Percentiles rank a stretch among this genome's conserved stretches.
Evolutionary conservation across 2,797 vertebrate species (phyloP).

Genomic region (Poeciliopsis gracilis): DNA sequence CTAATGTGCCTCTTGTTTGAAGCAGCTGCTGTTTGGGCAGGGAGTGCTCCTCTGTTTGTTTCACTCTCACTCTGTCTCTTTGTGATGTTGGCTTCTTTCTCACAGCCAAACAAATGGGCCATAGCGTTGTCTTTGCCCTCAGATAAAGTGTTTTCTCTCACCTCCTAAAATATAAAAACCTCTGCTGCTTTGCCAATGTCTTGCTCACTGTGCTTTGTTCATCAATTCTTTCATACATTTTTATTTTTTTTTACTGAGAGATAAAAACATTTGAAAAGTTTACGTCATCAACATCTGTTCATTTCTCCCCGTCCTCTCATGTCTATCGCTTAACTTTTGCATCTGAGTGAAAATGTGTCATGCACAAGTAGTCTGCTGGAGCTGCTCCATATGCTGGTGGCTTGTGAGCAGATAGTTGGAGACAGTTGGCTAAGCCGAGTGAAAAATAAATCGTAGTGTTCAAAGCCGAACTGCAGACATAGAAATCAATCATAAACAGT

Average conservation of each 20-base stretch:
- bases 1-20: slow-evolving; percentile 61
- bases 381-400: slow-evolving; percentile 85
- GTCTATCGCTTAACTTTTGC: slow-evolving; percentile 13
- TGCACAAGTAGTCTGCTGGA: slow-evolving; percentile 84
- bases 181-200: slow-evolving; percentile 72
- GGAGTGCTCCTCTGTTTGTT: slow-evolving; percentile 49
- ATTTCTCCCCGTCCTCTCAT: slow-evolving; percentile 15
- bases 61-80: slow-evolving; percentile 33
- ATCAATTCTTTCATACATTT: neutral
- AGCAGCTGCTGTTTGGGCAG: slow-evolving; percentile 68
- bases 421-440: slow-evolving; percentile 83
- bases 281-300: slow-evolving; percentile 5
- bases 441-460: slow-evolving; percentile 79
- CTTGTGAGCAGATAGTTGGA: slow-evolving; percentile 78
- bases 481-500: slow-evolving; percentile 78
- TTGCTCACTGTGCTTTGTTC: slow-evolving; percentile 19
- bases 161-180: slow-evolving; percentile 60
- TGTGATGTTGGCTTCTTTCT: slow-evolving; percentile 61
- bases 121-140: slow-evolving; percentile 51
- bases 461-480: slow-evolving; percentile 66
- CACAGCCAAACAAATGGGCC: slow-evolving; percentile 64
- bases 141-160: slow-evolving; percentile 55
- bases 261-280: slow-evolving; percentile 12
- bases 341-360: slow-evolving; percentile 65
- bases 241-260: neutral